These are phyloP conservation scores for Acromyrmex echinatior DNA, from an alignment of 1,140 invertebrate genomes.

Conservation along the genomic window DNA sequence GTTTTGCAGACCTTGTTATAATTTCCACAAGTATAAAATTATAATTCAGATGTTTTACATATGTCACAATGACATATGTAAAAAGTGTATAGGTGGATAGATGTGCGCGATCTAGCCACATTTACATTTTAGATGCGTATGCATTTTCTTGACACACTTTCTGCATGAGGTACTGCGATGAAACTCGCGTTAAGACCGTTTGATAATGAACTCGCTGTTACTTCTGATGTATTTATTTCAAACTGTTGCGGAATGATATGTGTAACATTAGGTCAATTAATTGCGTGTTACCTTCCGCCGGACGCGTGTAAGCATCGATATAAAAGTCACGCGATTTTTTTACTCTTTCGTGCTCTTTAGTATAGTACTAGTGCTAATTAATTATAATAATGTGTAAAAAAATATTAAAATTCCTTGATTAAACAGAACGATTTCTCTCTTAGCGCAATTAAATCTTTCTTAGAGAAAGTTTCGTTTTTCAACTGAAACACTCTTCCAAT, in stretches of 20 bases:
- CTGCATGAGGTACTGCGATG: slow-evolving; percentile 6
- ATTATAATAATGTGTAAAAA: neutral
- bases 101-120: neutral
- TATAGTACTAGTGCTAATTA: slow-evolving; percentile 6
- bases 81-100: neutral
- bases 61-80: neutral
- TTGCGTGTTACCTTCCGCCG: slow-evolving; percentile 30
- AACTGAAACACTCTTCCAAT: neutral
- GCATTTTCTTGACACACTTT: slow-evolving; percentile 52
- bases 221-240: slow-evolving; percentile 21
- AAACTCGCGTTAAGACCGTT: slow-evolving; percentile 29
- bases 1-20: neutral
- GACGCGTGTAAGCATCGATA: neutral
- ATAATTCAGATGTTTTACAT: neutral
- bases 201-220: slow-evolving; percentile 35
- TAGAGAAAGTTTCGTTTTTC: neutral
- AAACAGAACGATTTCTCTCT: neutral
- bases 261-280: slow-evolving; percentile 19
- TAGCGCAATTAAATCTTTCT: neutral
- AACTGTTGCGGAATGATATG: slow-evolving; percentile 25
- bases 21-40: neutral
- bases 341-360: neutral
- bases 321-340: slow-evolving; percentile 19
- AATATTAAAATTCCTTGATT: neutral
- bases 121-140: slow-evolving; percentile 34